phyloP scores from a whole-genome alignment of 2,888 invertebrate genomes.

The Acronicta psi region DNA sequence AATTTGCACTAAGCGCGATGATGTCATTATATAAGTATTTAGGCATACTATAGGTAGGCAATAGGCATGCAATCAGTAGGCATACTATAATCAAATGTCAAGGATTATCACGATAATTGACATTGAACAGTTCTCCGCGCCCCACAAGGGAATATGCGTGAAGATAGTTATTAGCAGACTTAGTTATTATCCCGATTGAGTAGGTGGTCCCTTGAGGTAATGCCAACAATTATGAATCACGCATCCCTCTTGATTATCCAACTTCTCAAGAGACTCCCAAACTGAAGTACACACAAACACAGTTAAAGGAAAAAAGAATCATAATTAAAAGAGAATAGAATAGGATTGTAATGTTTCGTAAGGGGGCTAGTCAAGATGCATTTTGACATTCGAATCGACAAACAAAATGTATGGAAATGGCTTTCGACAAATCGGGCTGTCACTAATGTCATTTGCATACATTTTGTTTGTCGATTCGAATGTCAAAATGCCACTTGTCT shows the following conservation, averaged over 20 bases:
- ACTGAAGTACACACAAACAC: not conserved
- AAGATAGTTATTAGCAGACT: slow-evolving; percentile 11
- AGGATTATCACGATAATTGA: slow-evolving; percentile 15
- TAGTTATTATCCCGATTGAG: slow-evolving; percentile 24
- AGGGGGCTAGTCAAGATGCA: too few species aligned
- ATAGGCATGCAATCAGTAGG: too few species aligned
- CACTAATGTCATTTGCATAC: too few species aligned
- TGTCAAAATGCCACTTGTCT: too few species aligned
- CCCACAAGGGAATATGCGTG: slow-evolving; percentile 6
- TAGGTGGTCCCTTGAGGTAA: slow-evolving; percentile 12
- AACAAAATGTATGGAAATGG: too few species aligned
- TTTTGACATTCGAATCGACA: too few species aligned
- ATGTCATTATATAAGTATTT: too few species aligned
- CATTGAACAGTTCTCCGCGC: slow-evolving; percentile 6
- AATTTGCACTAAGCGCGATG: not conserved
- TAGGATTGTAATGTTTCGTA: too few species aligned
- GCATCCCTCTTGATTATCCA: slow-evolving; percentile 12
- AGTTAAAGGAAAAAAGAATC: not conserved
- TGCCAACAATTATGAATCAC: slow-evolving; percentile 27
- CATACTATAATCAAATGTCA: slow-evolving; percentile 7
- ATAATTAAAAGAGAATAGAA: too few species aligned
- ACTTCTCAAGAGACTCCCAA: not conserved
- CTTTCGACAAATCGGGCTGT: too few species aligned
- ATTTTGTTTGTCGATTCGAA: too few species aligned
- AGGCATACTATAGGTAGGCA: not conserved